These are phyloP conservation scores for Drosophila sucinea DNA, from an alignment of 1,140 invertebrate genomes.

Conservation along the genomic window DNA sequence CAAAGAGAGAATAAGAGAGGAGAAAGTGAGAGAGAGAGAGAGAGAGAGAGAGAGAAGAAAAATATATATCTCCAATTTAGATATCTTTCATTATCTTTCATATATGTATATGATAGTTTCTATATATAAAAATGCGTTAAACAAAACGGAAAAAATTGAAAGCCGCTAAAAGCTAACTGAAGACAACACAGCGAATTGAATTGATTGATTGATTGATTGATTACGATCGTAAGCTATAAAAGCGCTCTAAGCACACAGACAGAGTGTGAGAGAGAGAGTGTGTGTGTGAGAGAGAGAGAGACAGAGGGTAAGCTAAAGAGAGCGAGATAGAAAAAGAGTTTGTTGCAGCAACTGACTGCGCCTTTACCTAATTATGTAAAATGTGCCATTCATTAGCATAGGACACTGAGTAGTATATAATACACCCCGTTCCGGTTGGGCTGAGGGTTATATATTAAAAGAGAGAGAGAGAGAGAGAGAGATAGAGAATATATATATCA, in stretches of 20 bases:
- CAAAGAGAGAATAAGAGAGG: slow-evolving; percentile 44
- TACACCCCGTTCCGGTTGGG: slow-evolving; percentile 77
- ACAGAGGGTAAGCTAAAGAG: slow-evolving; percentile 14
- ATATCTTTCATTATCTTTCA: slow-evolving; percentile 22
- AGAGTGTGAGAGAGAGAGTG: slow-evolving; percentile 13
- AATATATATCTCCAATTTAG: background rate
- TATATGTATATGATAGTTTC: slow-evolving; percentile 1
- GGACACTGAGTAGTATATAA: slow-evolving; percentile 82
- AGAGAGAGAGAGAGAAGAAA: slow-evolving; percentile 52
- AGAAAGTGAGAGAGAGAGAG: slow-evolving; percentile 68
- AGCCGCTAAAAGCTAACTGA: slow-evolving; percentile 9
- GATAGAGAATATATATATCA: slow-evolving; percentile 61
- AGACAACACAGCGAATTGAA: background rate
- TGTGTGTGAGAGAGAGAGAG: background rate
- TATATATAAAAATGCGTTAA: background rate
- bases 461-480: slow-evolving; percentile 45
- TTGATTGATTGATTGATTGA: too few relatives aligned
- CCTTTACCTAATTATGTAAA: slow-evolving; percentile 83
- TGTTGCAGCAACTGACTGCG: slow-evolving; percentile 10
- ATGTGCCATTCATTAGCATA: slow-evolving; percentile 82
- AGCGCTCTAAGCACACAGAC: slow-evolving; percentile 2
- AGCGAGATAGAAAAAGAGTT: slow-evolving; percentile 17
- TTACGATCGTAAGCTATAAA: background rate
- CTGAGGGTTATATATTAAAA: slow-evolving; percentile 54
- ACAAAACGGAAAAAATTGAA: background rate